Base-by-base conservation (phyloP, 1,140 invertebrate genomes). In the Caenorhabditis latens region DNA sequence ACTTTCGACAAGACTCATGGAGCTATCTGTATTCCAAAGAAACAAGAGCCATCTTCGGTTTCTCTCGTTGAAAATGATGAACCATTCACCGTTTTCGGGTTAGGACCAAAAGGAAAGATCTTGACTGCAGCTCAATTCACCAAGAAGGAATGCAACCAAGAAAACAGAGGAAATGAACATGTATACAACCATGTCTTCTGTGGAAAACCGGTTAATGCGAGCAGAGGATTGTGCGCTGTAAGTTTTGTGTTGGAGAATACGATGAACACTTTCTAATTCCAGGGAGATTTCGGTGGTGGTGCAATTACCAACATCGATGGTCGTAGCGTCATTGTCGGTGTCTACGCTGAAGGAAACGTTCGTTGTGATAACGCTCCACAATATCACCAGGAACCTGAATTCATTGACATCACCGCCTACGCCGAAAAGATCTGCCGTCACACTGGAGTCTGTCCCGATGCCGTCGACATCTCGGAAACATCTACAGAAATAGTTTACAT, bases 261-360 rank as follows among this genome's bases (percentile, higher is more conserved):
- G 6, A 21, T 0, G 3, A 32, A 32, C 58, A 61, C 6, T 67
- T 14, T 67, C 13, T 32, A 32, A 32, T 48, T 50, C 11, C 43
- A 79, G 71, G 71, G 71, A n/a, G 71, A 79, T 14, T 79, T 79
- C 19, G 71, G 71, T 0, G 71, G 46, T 53, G 71, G 71, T 24
- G 71, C 71, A n/a, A 14, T 79, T 13, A 14, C 46, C n/a, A 24
- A 13, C 2, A 19, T 43, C 4, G 21, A 79, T 53, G 46, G 43
- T 0, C 71, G 71, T 4, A 79, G 24, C 46, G 21, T 24, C 16
- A 9, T 79, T 53, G 11, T 79, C n/a, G 71, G 71, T 21, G 19
- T 79, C 21, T 79, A 79, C n/a, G 71, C 71, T 9, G 71, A 79
- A 50, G 71, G 71, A 19, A 79, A 79, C 71, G 19, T n/a, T 24